These are phyloP conservation scores for Drosophila suzukii DNA, from an alignment of 1,140 invertebrate genomes.

Conservation along the genomic window DNA sequence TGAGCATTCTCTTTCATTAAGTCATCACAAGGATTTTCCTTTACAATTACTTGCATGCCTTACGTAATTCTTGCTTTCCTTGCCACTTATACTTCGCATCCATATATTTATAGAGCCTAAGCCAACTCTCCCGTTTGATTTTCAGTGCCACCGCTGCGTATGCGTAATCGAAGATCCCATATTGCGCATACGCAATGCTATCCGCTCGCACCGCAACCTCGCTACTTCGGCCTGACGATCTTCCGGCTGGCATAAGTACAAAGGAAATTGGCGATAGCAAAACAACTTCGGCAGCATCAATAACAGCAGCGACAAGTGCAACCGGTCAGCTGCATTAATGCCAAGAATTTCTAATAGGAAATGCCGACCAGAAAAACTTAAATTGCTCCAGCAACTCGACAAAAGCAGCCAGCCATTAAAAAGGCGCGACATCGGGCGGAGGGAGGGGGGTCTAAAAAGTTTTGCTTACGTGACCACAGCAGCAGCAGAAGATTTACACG, in stretches of 20 bases:
- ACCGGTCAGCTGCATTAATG: constrained; percentile 62
- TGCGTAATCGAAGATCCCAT: constrained; percentile 36
- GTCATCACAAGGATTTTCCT: neutral
- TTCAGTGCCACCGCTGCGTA: constrained; percentile 43
- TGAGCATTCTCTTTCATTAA: too few species aligned
- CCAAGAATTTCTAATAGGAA: constrained; percentile 61
- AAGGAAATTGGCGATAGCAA: constrained; percentile 53
- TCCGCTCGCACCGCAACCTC: constrained; percentile 41
- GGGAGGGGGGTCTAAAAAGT: constrained; percentile 41
- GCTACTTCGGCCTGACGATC: constrained; percentile 11
- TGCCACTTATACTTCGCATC: neutral
- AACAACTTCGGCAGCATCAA: constrained; percentile 30
- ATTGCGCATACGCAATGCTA: constrained; percentile 61
- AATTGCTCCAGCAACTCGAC: constrained; percentile 35
- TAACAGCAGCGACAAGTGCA: constrained; percentile 41
- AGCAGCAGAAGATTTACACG: constrained; percentile 74
- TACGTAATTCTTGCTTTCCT: neutral
- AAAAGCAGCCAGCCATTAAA: constrained; percentile 65
- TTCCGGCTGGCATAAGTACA: constrained; percentile 61
- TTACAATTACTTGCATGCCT: neutral
- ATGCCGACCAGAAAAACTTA: constrained; percentile 35
- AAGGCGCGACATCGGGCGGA: constrained; percentile 54
- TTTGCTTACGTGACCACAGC: constrained; percentile 73
- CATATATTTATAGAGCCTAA: neutral
- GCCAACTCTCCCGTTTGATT: neutral